phyloP scores from a whole-genome alignment of 2,113 vertebrate species.

The Rhabdornis inornatus region DNA sequence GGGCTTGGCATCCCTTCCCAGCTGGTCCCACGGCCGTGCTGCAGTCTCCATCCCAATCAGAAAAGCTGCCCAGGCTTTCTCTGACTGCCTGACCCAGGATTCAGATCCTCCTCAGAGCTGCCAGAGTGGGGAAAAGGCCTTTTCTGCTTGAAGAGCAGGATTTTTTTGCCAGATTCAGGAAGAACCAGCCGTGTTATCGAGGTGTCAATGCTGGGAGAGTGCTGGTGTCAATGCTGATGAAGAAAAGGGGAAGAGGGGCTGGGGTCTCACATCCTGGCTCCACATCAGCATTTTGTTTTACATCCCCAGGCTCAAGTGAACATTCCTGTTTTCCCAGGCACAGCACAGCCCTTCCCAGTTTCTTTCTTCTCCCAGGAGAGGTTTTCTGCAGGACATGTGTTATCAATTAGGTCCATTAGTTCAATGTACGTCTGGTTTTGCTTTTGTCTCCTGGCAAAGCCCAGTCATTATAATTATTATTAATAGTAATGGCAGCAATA shows the following conservation, averaged over 20 bases:
- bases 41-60: background rate
- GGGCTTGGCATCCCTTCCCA: background rate
- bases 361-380: background rate
- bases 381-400: background rate
- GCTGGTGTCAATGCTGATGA: too few relatives aligned
- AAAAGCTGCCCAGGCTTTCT: background rate
- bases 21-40: fast-evolving
- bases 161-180: background rate
- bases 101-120: background rate
- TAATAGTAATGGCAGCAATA: background rate
- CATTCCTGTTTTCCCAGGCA: background rate
- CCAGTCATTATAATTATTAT: background rate
- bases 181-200: fast-evolving
- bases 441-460: constrained; percentile 43
- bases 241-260: background rate
- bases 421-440: background rate
- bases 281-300: fast-evolving
- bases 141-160: background rate
- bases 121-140: background rate
- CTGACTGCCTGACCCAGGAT: background rate
- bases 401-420: background rate
- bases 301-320: background rate
- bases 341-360: background rate
- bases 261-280: background rate
- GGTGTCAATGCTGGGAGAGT: fast-evolving